phyloP scores from a whole-genome alignment of 2,797 vertebrate species.

The Poeciliopsis gracilis region DNA sequence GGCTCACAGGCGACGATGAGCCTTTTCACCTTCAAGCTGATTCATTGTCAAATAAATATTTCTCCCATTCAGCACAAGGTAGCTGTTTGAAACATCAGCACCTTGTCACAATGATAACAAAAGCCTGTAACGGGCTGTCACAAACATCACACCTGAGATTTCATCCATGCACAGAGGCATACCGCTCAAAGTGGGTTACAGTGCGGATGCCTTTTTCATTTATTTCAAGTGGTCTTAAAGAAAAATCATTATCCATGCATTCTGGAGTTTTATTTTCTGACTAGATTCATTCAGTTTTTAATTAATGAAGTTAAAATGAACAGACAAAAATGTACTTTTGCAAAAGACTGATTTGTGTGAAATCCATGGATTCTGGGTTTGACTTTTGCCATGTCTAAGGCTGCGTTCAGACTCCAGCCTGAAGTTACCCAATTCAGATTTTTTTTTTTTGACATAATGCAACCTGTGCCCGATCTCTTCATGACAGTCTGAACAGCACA shows the following conservation, averaged over 20 bases:
- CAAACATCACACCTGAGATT: constrained; percentile 1
- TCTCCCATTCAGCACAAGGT: constrained; percentile 1
- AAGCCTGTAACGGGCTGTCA: constrained; percentile 18
- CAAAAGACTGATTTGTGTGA: not conserved
- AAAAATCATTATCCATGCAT: not conserved
- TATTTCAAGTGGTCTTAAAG: not conserved
- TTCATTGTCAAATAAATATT: not conserved
- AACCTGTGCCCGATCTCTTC: too few relatives aligned
- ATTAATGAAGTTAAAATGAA: not conserved
- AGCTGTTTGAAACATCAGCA: not conserved
- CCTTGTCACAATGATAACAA: constrained; percentile 7
- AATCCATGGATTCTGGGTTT: not conserved
- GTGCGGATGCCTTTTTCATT: not conserved
- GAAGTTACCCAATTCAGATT: too few relatives aligned
- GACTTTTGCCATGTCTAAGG: not conserved
- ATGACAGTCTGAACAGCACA: too few relatives aligned
- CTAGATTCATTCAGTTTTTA: not conserved
- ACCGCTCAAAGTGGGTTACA: not conserved
- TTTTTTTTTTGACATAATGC: too few relatives aligned
- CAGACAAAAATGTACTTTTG: not conserved
- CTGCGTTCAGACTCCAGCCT: too few relatives aligned
- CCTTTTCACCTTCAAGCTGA: constrained; percentile 3
- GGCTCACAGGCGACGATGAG: not conserved
- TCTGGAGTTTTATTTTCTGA: not conserved
- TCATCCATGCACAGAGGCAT: not conserved